Base-by-base conservation (phyloP, 1,140 invertebrate genomes). In the Portunus trituberculatus region DNA sequence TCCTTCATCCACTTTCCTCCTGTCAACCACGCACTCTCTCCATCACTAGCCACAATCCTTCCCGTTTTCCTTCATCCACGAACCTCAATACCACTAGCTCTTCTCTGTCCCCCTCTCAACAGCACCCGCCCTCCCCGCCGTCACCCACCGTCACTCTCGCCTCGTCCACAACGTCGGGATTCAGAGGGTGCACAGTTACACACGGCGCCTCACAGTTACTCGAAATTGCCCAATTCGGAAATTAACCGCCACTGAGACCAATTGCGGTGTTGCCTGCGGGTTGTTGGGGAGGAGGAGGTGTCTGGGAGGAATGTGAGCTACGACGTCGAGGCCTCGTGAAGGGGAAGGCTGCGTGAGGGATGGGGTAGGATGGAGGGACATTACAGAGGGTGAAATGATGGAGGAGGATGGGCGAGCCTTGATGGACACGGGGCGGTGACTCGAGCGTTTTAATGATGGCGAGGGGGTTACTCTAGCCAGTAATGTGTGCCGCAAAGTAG, bases 151-250 rank as follows among this genome's bases (percentile, higher is more conserved):
- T 20, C 52, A 59, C 39, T 6, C 39, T 20, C 52, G 52, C 67
- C 67, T n/a, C 67, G n/a, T 25, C 67, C 6, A n/a, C 25, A 14
- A 10, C 10, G 52, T 20, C 52, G 52, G 52, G 12, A 20, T 59
- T 76, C 67, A 76, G 67, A 25, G 0, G 67, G 67, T 76, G 67
- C 67, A 76, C 67, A 76, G 67, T 76, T 76, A 76, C 20, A n/a
- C 20, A 25, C 12, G 67, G 67, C 67, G 67, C 6, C 67, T 25
- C 67, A 76, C 67, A 76, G 67, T n/a, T 76, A 76, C 67, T n/a
- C 67, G n/a, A 76, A 76, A 76, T 76, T 76, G n/a, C 67, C 67
- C 67, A 76, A 76, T 76, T 76, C 67, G 67, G 67, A 76, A 76
- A 76, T 76, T 76, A 76, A 76, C n/a, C 67, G 20, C 67, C 67